A percentile compares a stretch with the other conserved stretches of the same genome.
These are phyloP conservation scores for Aporophyla lueneburgensis DNA, from an alignment of 2,888 invertebrate species.

Conservation along the genomic window DNA sequence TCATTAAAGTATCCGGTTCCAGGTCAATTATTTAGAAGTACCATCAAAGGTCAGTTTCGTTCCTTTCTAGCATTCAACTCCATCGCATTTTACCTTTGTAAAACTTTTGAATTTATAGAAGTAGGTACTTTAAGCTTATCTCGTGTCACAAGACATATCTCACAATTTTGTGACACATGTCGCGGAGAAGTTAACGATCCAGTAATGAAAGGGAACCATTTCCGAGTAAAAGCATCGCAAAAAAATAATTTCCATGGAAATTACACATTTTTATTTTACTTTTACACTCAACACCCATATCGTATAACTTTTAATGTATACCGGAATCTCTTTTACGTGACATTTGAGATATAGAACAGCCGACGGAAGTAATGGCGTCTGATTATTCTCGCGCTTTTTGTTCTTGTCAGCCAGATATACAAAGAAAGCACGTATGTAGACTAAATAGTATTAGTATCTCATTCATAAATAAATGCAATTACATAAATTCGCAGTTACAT, in stretches of 20 bases:
- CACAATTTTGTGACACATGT: background rate
- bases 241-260: constrained; percentile 27
- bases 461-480: background rate
- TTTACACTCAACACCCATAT: constrained; percentile 28
- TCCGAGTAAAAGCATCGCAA: background rate
- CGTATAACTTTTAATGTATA: constrained; percentile 43
- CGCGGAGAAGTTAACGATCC: background rate
- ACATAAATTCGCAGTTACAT: too few species aligned
- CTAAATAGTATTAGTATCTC: background rate
- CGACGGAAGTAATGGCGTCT: constrained; percentile 46
- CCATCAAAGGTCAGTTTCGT: background rate
- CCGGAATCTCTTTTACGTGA: constrained; percentile 25
- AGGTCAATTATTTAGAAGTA: background rate
- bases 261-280: constrained; percentile 26
- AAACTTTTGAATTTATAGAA: background rate
- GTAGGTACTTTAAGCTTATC: background rate
- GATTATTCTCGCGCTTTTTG: constrained; percentile 28
- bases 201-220: background rate
- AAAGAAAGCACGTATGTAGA: background rate
- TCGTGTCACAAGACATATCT: background rate
- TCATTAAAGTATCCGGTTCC: background rate
- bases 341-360: constrained; percentile 28
- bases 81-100: background rate
- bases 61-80: background rate
- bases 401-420: background rate